Base-by-base conservation (phyloP, 2,113 vertebrate genomes). In the Elachura formosa region DNA sequence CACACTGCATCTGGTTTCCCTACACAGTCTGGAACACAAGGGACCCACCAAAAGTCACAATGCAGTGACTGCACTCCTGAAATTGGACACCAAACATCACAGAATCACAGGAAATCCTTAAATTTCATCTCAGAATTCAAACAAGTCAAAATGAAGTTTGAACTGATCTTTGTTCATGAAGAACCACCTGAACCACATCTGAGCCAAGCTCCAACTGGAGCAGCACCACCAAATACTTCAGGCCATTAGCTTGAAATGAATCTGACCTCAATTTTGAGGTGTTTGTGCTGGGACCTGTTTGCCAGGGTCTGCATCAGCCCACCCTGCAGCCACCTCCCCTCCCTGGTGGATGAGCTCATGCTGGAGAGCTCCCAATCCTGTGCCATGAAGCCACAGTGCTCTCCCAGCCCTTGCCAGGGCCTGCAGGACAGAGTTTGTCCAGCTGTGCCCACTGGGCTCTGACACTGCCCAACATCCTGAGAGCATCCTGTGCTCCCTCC, bases 151-250 rank as follows among this genome's bases (percentile, higher is more conserved):
- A 55, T 22, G 16, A 6, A 55, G 29, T 43, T 23, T 34, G 73
- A 87, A 34, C 2, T 0, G 0, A 14, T 59, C 63, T 55, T 43
- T 56, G 8, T 3, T 76, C 48, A 34, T 0, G 0, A 48, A 58
- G 56, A 81, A 48, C 16, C 19, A 52, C 31, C 19, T 12, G 8
- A 81, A 56, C 11, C 29, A 69, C 14, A 49, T 38, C 22, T 28
- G 62, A 48, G 62, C 43, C 45, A 74, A 76, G 38, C 12, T 89
- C 34, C 31, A 24, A 54, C 25, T 63, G 66, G 31, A 66, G 48
- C 41, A 62, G 64, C 29, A 18, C 21, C 43, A 84, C 38, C 26
- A 23, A 46, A 82, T 0, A 0, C 19, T 61, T 31, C 49, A 34
- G 28, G 52, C 16, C 8, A 33, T 4, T 25, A 31, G 28, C 10